These are phyloP conservation scores for Hemitrygon akajei DNA, from an alignment of 2,797 vertebrate genomes.

Conservation along the genomic window DNA sequence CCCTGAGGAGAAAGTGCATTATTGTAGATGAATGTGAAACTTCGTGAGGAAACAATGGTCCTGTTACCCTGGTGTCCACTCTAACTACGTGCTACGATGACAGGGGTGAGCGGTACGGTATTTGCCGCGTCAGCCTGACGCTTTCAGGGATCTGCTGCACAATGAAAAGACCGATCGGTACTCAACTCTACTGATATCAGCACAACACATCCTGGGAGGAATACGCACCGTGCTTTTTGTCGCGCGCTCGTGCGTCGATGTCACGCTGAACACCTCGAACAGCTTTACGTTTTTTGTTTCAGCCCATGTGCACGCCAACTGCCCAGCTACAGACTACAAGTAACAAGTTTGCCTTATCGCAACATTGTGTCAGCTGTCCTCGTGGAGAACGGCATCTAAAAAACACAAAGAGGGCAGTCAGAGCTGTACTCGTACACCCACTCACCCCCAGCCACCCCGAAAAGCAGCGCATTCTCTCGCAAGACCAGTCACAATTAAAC, in stretches of 20 bases:
- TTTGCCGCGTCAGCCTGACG: background rate
- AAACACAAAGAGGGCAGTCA: constrained; percentile 28
- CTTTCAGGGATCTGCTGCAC: background rate
- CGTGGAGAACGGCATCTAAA: constrained; percentile 37
- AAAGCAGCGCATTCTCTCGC: background rate
- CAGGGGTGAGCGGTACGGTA: background rate
- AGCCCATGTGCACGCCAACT: constrained; percentile 35
- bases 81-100: background rate
- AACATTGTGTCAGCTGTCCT: constrained; percentile 37
- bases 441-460: background rate
- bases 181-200: background rate
- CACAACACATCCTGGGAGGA: background rate
- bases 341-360: constrained; percentile 36
- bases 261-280: constrained; percentile 34
- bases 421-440: background rate
- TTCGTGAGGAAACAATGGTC: background rate
- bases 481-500: background rate
- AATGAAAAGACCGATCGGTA: background rate
- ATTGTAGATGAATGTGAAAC: background rate
- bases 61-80: background rate
- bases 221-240: constrained; percentile 33
- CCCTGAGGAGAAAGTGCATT: background rate
- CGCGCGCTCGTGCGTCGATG: constrained; percentile 26
- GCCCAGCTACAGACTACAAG: constrained; percentile 36
- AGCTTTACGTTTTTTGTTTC: constrained; percentile 29